These are phyloP conservation scores for Cataglyphis livida DNA, from an alignment of 2,888 invertebrate genomes.

Conservation along the genomic window DNA sequence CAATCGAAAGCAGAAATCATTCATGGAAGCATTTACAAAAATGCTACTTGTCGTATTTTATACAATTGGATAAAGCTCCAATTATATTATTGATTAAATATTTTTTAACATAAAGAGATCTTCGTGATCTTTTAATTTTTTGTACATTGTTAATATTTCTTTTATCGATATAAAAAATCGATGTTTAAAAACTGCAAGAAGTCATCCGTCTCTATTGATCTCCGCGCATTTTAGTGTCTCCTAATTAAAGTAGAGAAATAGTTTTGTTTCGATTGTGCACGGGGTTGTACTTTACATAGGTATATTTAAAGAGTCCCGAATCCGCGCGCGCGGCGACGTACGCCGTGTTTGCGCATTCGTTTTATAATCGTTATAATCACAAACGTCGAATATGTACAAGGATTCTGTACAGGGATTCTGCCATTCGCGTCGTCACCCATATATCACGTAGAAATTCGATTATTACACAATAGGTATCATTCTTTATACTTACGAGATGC, in stretches of 20 bases:
- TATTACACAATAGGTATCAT: constrained; percentile 51
- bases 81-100: background rate
- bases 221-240: constrained; percentile 36
- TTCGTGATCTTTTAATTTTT: constrained; percentile 1
- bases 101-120: constrained; percentile 8
- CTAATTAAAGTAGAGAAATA: constrained; percentile 79
- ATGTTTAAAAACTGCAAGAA: constrained; percentile 32
- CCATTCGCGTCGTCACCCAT: constrained; percentile 49
- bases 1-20: constrained; percentile 35
- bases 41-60: background rate
- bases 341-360: constrained; percentile 11
- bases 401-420: constrained; percentile 66
- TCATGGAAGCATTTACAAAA: constrained; percentile 15
- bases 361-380: constrained; percentile 55
- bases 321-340: background rate
- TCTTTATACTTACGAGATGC: constrained; percentile 42
- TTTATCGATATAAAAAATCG: background rate
- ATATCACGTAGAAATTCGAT: constrained; percentile 56
- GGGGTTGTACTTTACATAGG: constrained; percentile 71
- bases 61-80: background rate
- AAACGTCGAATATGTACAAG: constrained; percentile 59
- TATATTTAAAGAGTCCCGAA: constrained; percentile 60
- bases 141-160: constrained; percentile 7
- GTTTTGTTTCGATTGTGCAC: constrained; percentile 73
- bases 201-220: constrained; percentile 46